Evolutionary conservation across 2,113 vertebrate species (phyloP), one percentile per base, ranked within the genome.

Genomic region (Panurus biarmicus): DNA sequence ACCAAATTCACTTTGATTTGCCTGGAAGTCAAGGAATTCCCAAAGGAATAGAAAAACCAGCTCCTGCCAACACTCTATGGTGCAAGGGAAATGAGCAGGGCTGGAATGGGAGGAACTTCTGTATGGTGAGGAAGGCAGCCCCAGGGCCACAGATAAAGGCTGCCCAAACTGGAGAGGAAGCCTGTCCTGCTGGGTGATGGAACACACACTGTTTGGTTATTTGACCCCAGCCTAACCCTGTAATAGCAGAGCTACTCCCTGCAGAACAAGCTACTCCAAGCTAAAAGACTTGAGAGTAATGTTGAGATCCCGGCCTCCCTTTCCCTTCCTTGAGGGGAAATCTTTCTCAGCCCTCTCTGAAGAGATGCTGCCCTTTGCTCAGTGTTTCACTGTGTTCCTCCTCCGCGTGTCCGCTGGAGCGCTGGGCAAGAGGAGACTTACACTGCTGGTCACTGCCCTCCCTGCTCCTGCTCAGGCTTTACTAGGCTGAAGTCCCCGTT

Each of bases 381-480:
- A 4, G 48, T 12, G 26, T 54, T 77, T 56, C 69, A 15, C 0
- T 35, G 67, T 21, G 28, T 21, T 86, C 60, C 60, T 90, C 33
- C 51, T 76, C 62, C 1, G 0, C 0, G 0, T 28, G 6, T 74
- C 35, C 7, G 6, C 53, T 0, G 0, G 29, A 80, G 56, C 79
- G 73, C n/a, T 14, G 57, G 57, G 42, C 3, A 4, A 75, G 25
- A 26, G 28, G 18, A 84, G 25, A 6, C 12, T 56, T 88, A 23
- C 8, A 4, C 29, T 38, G 16, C 16, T 74, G 4, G 31, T 73
- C 73, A 79, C 45, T 3, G 1, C 22, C 47, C 56, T 89, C 28
- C 36, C 54, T 38, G 50, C 7, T 19, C 51, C 57, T 50, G 9
- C 53, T 66, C 17, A 11, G 38, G 13, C 23, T 87, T 82, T 54